A percentile compares a stretch with the other conserved stretches of the same genome.
Conservation (phyloP, 2,888 invertebrate species). For the Microctonus brassicae region DNA sequence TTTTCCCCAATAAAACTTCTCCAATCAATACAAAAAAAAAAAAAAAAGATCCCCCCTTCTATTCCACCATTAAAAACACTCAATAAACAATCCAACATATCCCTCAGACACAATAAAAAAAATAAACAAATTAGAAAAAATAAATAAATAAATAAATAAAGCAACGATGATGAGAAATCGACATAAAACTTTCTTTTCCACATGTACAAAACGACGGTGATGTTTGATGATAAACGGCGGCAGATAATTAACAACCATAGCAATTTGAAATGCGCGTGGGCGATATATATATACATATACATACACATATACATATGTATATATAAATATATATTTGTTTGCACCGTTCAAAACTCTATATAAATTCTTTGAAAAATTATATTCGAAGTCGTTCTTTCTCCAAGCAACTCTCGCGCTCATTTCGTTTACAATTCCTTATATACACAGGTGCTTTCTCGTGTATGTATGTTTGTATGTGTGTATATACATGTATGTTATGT, state of each 20-base stretch:
- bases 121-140: neutral
- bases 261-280: slow-evolving; percentile 48
- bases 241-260: slow-evolving; percentile 60
- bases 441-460: neutral
- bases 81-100: too few relatives aligned
- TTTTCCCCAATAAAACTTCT: too few relatives aligned
- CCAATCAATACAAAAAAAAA: too few relatives aligned
- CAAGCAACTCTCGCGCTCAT: neutral
- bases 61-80: too few relatives aligned
- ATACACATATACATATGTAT: neutral
- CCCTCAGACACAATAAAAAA: too few relatives aligned
- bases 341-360: slow-evolving; percentile 28
- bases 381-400: neutral
- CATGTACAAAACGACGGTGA: neutral
- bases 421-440: neutral
- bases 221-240: slow-evolving; percentile 56
- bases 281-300: slow-evolving; percentile 36
- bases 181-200: slow-evolving; percentile 49
- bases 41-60: too few relatives aligned
- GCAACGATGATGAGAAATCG: neutral
- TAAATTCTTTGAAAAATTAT: slow-evolving; percentile 6
- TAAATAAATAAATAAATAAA: neutral
- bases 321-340: slow-evolving; percentile 15
- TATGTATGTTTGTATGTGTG: too few relatives aligned
- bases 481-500: neutral